A percentile compares a stretch with the other conserved stretches of the same genome.
Conservation (phyloP, 2,113 vertebrate genomes). For the Perca flavescens region DNA sequence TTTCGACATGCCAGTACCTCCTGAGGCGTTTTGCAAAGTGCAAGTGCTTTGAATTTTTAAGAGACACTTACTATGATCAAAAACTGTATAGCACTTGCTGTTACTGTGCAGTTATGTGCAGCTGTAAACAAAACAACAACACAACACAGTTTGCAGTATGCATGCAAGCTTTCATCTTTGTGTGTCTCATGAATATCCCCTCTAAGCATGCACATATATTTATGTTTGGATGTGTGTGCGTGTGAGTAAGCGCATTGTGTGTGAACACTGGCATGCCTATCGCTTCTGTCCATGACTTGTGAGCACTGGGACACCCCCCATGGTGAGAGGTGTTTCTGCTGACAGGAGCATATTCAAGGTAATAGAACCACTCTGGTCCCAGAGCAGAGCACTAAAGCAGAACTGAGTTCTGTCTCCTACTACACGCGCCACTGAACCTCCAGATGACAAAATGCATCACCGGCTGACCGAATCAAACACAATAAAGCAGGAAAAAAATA, state of each 20-base stretch:
- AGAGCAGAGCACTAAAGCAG: slow-evolving; percentile 75
- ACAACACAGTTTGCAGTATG: background rate
- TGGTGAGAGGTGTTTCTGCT: slow-evolving; percentile 76
- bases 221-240: background rate
- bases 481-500: slow-evolving; percentile 64
- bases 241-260: background rate
- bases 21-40: background rate
- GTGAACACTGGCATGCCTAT: background rate
- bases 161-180: background rate
- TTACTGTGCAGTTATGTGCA: background rate
- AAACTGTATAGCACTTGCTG: background rate
- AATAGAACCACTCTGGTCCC: slow-evolving; percentile 79
- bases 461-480: slow-evolving; percentile 75
- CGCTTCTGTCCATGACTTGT: slow-evolving; percentile 39
- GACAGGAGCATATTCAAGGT: slow-evolving; percentile 82
- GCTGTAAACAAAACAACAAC: slow-evolving; percentile 5
- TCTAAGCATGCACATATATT: background rate
- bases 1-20: background rate
- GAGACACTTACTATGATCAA: slow-evolving; percentile 20
- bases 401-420: slow-evolving; percentile 80
- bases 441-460: slow-evolving; percentile 80
- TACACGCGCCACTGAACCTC: slow-evolving; percentile 73
- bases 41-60: slow-evolving; percentile 16
- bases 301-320: slow-evolving; percentile 53
- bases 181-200: background rate